A percentile compares a stretch with the other conserved stretches of the same genome.
Conservation (phyloP, 2,888 invertebrate genomes). For the Morinoia aosen region DNA sequence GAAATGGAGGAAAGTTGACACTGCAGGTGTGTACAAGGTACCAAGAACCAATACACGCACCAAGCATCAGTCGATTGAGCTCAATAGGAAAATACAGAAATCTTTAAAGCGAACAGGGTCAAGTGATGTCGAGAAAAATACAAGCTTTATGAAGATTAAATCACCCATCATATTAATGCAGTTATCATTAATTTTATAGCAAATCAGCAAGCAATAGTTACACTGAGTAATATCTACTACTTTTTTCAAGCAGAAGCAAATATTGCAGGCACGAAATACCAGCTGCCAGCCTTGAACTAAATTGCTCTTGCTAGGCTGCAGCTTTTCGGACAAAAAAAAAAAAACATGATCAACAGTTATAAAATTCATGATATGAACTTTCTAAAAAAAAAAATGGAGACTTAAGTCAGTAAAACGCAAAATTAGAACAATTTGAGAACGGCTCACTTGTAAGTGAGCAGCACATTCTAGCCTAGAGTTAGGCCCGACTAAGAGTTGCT, state of each 20-base stretch:
- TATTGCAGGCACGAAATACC: background rate
- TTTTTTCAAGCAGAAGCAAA: background rate
- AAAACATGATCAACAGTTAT: background rate
- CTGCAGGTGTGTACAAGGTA: background rate
- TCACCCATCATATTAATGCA: background rate
- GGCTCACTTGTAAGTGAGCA: background rate
- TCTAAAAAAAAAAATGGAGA: no score
- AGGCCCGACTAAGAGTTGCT: background rate
- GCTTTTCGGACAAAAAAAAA: background rate
- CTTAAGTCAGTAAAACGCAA: no score
- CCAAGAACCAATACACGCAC: background rate
- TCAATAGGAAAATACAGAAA: background rate
- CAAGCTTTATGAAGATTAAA: background rate
- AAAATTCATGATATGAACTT: background rate
- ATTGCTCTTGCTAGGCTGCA: no score
- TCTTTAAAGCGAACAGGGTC: background rate
- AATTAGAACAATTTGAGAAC: background rate
- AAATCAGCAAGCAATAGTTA: background rate
- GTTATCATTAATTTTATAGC: background rate
- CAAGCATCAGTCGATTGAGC: background rate
- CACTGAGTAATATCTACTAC: background rate
- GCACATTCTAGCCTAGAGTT: background rate
- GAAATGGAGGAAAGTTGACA: background rate
- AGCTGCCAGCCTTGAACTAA: background rate
- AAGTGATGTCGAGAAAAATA: background rate